Evolutionary conservation across 1,140 invertebrate species (phyloP).

Genomic region (Brachionus asplanchnoidis): DNA sequence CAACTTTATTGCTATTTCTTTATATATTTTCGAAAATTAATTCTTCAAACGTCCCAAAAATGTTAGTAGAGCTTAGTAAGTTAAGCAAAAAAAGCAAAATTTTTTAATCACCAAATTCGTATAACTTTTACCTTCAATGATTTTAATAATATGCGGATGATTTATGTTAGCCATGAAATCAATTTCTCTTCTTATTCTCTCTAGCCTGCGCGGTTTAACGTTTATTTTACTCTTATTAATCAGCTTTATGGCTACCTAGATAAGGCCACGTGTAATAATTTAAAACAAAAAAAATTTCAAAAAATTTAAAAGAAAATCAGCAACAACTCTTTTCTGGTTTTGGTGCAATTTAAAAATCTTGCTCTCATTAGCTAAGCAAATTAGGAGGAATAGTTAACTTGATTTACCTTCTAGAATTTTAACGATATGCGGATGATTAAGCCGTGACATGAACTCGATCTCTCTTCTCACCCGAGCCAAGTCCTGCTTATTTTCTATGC

Average conservation of each 20-base stretch:
- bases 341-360: not conserved
- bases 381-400: not conserved
- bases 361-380: not conserved
- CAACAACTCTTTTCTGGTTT: not conserved
- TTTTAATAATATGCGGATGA: constrained; percentile 97
- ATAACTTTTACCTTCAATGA: constrained; percentile 78
- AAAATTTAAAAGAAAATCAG: constrained; percentile 34
- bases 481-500: constrained; percentile 95
- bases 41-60: not conserved
- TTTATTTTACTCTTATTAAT: constrained; percentile 99
- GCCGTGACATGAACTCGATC: constrained; percentile 97
- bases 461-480: constrained; percentile 86
- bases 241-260: constrained; percentile 86
- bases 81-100: constrained; percentile 40
- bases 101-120: constrained; percentile 10
- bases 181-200: constrained; percentile 89
- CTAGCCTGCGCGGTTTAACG: constrained; percentile 81
- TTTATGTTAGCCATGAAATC: constrained; percentile 91
- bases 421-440: constrained; percentile 95
- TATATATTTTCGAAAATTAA: not conserved
- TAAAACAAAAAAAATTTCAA: not conserved
- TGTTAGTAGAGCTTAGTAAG: not conserved
- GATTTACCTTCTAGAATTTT: constrained; percentile 93
- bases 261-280: not conserved
- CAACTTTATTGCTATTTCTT: no score